Percentiles rank a stretch among this genome's conserved stretches.
These are phyloP conservation scores for Pediacus dermestoides DNA, from an alignment of 2,888 invertebrate species.

Conservation along the genomic window DNA sequence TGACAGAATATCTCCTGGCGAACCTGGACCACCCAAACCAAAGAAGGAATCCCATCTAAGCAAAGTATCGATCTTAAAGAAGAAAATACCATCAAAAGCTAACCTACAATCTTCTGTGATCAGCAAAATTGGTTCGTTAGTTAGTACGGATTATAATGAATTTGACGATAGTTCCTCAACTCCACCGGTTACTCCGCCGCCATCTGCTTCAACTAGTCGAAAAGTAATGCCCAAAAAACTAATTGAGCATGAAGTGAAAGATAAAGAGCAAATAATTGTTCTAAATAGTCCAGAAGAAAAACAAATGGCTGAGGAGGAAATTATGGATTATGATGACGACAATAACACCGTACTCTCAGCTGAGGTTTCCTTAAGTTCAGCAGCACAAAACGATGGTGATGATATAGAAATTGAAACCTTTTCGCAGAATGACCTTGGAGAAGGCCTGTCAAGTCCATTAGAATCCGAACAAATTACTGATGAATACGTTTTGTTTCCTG, in stretches of 20 bases:
- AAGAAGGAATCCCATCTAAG: constrained; percentile 52
- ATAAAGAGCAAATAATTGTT: constrained; percentile 35
- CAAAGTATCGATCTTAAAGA: constrained; percentile 60
- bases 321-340: constrained; percentile 59
- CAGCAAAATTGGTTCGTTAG: constrained; percentile 51
- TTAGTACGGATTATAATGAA: constrained; percentile 59
- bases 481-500: constrained; percentile 62
- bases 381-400: constrained; percentile 57
- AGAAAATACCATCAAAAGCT: constrained; percentile 48
- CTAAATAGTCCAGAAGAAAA: constrained; percentile 46
- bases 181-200: constrained; percentile 55
- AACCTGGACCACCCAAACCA: constrained; percentile 33
- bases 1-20: constrained; percentile 17
- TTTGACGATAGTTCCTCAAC: constrained; percentile 57
- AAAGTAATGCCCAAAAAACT: constrained; percentile 36
- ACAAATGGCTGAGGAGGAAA: constrained; percentile 50
- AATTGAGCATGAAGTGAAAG: constrained; percentile 25
- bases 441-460: constrained; percentile 60
- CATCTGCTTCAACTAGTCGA: constrained; percentile 36
- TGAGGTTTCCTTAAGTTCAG: constrained; percentile 58
- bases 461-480: constrained; percentile 58
- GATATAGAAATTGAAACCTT: constrained; percentile 58
- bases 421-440: constrained; percentile 53
- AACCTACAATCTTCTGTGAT: constrained; percentile 46
- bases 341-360: constrained; percentile 57